phyloP scores from a whole-genome alignment of 2,888 invertebrate genomes.

The Euplagia quadripunctaria region DNA sequence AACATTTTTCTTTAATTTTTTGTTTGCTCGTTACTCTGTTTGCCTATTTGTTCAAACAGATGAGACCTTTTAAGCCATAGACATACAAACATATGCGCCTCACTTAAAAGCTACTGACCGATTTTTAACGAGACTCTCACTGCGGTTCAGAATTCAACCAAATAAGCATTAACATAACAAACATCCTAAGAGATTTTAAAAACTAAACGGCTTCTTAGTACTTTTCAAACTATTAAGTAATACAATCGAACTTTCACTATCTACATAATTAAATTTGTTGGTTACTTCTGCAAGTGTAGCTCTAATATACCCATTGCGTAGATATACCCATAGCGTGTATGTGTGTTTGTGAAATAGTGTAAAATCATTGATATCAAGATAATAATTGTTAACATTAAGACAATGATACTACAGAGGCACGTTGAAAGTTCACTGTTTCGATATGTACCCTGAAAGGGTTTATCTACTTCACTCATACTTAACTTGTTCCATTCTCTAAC shows the following conservation, averaged over 20 bases:
- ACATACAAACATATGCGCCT: slow-evolving; percentile 35
- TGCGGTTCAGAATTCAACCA: slow-evolving; percentile 41
- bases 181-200: slow-evolving; percentile 3
- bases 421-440: not conserved
- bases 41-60: slow-evolving; percentile 44
- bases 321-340: not conserved
- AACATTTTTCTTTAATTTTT: slow-evolving; percentile 48
- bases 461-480: not conserved
- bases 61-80: slow-evolving; percentile 45
- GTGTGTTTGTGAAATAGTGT: not conserved
- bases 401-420: not conserved
- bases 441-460: not conserved
- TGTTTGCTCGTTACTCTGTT: slow-evolving; percentile 40
- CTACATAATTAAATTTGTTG: no score
- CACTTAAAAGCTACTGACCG: slow-evolving; percentile 39
- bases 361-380: not conserved
- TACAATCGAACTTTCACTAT: not conserved
- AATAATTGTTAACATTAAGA: not conserved
- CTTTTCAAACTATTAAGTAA: not conserved
- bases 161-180: slow-evolving; percentile 29
- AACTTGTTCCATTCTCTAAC: slow-evolving; percentile 3
- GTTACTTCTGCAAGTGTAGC: not conserved
- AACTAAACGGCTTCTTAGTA: not conserved
- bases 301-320: not conserved
- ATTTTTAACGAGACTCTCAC: slow-evolving; percentile 45